These are phyloP conservation scores for Muraenolepis orangiensis DNA, from an alignment of 2,797 vertebrate genomes.

Conservation along the genomic window DNA sequence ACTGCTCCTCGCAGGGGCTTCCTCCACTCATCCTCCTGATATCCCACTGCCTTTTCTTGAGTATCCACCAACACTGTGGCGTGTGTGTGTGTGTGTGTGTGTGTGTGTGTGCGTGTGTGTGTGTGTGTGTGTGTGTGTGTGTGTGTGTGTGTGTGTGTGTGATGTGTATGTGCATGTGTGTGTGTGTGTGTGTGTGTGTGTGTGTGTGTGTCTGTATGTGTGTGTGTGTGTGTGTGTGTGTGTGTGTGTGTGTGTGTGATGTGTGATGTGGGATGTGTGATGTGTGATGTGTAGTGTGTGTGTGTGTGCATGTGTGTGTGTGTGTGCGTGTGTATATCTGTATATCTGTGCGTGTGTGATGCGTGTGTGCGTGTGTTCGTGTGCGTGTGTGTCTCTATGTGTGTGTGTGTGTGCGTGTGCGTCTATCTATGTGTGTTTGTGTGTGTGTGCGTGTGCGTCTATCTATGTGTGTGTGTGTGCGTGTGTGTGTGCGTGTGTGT, in stretches of 20 bases:
- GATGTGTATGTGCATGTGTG: not conserved
- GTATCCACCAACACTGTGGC: not conserved
- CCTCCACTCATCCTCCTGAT: constrained; percentile 4
- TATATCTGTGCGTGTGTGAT: too few species aligned
- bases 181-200: constrained; percentile 9
- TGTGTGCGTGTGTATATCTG: too few species aligned
- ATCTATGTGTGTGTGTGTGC: not conserved
- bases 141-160: constrained; percentile 9
- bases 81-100: constrained; percentile 8
- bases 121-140: not conserved
- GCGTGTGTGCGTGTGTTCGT: too few species aligned
- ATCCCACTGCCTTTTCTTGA: not conserved
- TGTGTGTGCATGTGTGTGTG: too few species aligned
- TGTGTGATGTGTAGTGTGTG: too few species aligned
- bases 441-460: not conserved
- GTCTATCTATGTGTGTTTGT: not conserved
- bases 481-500: constrained; percentile 2
- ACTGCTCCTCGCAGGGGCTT: constrained; percentile 47
- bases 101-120: not conserved
- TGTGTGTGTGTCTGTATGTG: not conserved
- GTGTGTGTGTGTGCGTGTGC: constrained; percentile 14
- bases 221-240: not conserved
- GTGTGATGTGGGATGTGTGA: too few species aligned
- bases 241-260: constrained; percentile 8
- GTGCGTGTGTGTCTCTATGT: too few species aligned